Evolutionary conservation across 2,888 invertebrate genomes (phyloP).

Genomic region (Folsomia manolachei): DNA sequence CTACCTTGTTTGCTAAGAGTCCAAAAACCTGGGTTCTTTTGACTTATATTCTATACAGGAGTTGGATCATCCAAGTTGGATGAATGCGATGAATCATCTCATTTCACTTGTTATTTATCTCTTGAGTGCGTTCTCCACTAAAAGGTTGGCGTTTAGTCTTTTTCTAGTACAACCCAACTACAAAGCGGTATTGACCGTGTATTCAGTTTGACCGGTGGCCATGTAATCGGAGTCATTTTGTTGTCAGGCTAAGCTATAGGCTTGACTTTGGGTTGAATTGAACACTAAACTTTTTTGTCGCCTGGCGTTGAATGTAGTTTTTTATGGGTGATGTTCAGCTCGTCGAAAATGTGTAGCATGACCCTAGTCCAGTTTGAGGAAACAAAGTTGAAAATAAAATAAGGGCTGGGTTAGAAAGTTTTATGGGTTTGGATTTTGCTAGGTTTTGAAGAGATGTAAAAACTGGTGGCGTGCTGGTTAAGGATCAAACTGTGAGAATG

Average conservation of each 20-base stretch:
- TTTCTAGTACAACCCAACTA: background rate
- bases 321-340: background rate
- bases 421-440: background rate
- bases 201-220: background rate
- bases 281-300: background rate
- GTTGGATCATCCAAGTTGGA: slow-evolving; percentile 13
- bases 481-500: background rate
- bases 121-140: background rate
- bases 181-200: background rate
- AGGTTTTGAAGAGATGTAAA: background rate
- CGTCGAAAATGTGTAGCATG: background rate
- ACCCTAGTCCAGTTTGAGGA: background rate
- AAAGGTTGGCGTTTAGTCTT: background rate
- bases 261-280: background rate
- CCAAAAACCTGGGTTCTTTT: background rate
- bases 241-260: background rate
- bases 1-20: background rate
- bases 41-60: background rate
- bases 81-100: slow-evolving; percentile 16
- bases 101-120: slow-evolving; percentile 17
- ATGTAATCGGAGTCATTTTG: background rate
- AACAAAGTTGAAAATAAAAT: background rate
- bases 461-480: background rate
- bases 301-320: too few relatives aligned
- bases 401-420: background rate